Evolutionary conservation across 2,888 invertebrate genomes (phyloP), one percentile per base, ranked within the genome.

Genomic region (Erannis defoliaria): DNA sequence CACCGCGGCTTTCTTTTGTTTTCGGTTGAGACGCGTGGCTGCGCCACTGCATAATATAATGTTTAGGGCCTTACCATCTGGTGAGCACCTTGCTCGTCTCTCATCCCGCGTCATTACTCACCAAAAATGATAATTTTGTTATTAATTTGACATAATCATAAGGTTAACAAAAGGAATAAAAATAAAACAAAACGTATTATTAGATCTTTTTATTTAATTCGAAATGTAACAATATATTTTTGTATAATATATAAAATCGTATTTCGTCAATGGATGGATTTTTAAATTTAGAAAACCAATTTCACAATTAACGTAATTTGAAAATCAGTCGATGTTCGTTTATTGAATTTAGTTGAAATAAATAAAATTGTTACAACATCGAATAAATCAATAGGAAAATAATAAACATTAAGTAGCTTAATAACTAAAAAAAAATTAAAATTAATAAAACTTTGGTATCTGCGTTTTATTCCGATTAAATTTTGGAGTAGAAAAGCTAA

Each of bases 361-460:
- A 33, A 62, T 70, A 71, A 69, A 69, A 64, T 76, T 81, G 86
- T 88, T 84, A 87, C 85, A 86, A 77, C 73, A 80, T 82, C 81
- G 82, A 84, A 76, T 64, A 76, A 75, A 72, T 66, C 72, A 74
- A 77, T 75, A 74, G 71, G 75, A 78, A 81, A 81, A 81, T 10
- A 78, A 81, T 80, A 78, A 82, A 78, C 82, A 82, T 82, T 81
- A 86, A 85, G 75, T 85, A 84, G 84, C 85, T 88, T 87, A 90
- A 86, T 83, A 90, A 87, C 84, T 88, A 89, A 90, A 84, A 80
- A 61, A 46, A 83, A n/a, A n/a, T n/a, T 87, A 85, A 88, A 88
- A 90, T 88, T 89, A 89, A 85, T 86, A 88, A 89, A 91, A 93
- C 93, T 93, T 93, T 93, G 93, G 93, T 91, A 93, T 93, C 82